Percentiles rank a stretch among this genome's conserved stretches.
These are phyloP conservation scores for Carterocephalus palaemon DNA, from an alignment of 2,888 invertebrate genomes.

Conservation along the genomic window DNA sequence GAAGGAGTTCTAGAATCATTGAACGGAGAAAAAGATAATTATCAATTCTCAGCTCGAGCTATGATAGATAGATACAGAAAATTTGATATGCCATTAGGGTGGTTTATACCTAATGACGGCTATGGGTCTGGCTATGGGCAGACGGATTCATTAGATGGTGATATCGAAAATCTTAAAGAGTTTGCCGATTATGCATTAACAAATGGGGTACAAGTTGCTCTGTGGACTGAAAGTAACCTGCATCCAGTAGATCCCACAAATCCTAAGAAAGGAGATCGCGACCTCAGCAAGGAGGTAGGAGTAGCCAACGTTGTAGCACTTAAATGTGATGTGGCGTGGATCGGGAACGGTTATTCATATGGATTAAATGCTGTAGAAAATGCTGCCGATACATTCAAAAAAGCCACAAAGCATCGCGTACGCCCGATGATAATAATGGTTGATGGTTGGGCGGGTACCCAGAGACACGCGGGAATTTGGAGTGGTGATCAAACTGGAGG, in stretches of 20 bases:
- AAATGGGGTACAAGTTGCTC: conserved; percentile 61
- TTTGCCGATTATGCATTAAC: conserved; percentile 56
- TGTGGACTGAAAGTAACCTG: conserved; percentile 69
- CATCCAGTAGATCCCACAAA: conserved; percentile 57
- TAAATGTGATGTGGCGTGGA: conserved; percentile 73
- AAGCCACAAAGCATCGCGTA: conserved; percentile 40
- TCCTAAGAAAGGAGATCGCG: conserved; percentile 69
- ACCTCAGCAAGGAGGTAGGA: conserved; percentile 59
- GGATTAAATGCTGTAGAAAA: conserved; percentile 61
- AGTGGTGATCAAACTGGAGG: conserved; percentile 70
- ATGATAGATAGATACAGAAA: conserved; percentile 67
- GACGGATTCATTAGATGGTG: conserved; percentile 61
- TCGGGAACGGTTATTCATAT: conserved; percentile 66
- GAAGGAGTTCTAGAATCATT: conserved; percentile 64
- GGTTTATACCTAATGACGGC: conserved; percentile 71
- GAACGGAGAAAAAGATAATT: conserved; percentile 67
- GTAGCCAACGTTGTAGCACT: conserved; percentile 60
- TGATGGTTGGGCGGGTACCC: conserved; percentile 72
- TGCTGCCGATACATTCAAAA: conserved; percentile 53
- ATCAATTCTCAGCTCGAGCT: conserved; percentile 70
- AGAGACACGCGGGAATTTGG: conserved; percentile 66
- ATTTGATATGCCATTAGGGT: conserved; percentile 65
- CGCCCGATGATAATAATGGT: conserved; percentile 66
- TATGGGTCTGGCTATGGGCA: conserved; percentile 71
- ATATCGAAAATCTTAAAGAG: conserved; percentile 59